phyloP scores from a whole-genome alignment of 2,113 vertebrate genomes.

The Pelobates fuscus region DNA sequence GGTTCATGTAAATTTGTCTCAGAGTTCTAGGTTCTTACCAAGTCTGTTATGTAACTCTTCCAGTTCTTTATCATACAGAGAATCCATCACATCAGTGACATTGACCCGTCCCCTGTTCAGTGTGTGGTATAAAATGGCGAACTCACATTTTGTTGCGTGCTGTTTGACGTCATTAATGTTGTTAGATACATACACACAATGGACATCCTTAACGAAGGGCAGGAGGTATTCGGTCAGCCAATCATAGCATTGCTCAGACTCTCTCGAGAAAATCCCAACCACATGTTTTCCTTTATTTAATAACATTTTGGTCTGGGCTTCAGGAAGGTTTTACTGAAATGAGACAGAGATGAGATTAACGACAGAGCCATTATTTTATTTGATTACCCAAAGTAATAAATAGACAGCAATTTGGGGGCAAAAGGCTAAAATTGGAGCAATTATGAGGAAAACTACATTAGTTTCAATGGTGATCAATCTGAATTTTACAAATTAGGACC shows the following conservation, averaged over 20 bases:
- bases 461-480: too few species aligned
- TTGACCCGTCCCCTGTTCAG: conserved; percentile 23
- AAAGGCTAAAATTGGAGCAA: too few species aligned
- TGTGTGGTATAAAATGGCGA: conserved; percentile 24
- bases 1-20: too few species aligned
- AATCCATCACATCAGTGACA: conserved; percentile 20
- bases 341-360: too few species aligned
- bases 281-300: background rate
- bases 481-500: too few species aligned
- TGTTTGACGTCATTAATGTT: background rate
- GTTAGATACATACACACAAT: conserved; percentile 1
- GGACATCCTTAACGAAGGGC: background rate
- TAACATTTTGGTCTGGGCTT: background rate
- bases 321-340: background rate
- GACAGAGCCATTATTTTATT: too few species aligned
- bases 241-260: background rate
- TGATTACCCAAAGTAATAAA: too few species aligned
- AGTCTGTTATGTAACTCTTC: background rate
- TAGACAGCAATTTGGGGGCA: too few species aligned
- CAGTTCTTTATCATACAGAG: conserved; percentile 33
- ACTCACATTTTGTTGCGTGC: background rate
- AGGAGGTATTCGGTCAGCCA: background rate
- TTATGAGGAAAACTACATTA: too few species aligned
- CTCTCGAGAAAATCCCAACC: conserved; percentile 23
- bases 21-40: conserved; percentile 24